phyloP scores from a whole-genome alignment of 2,888 invertebrate genomes.

The Nomada flava region DNA sequence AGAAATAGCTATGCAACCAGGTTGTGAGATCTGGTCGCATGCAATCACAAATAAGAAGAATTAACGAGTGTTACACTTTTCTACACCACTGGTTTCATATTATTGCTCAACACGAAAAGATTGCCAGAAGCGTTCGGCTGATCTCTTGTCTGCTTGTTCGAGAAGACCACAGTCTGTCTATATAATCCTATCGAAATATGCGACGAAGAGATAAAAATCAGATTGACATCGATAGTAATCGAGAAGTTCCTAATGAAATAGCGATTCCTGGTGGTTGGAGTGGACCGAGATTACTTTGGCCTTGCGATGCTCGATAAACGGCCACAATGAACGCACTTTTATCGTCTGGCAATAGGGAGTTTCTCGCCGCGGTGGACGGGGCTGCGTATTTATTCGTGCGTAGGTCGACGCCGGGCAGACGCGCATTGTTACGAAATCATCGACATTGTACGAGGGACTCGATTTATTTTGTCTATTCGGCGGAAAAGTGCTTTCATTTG shows the following conservation, averaged over 20 bases:
- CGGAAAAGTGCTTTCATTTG: constrained; percentile 77
- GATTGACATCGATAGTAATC: background rate
- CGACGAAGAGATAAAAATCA: background rate
- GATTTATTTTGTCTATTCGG: constrained; percentile 79
- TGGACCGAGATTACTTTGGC: constrained; percentile 1
- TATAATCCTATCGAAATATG: background rate
- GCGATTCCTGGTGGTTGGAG: background rate
- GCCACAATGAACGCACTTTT: constrained; percentile 12
- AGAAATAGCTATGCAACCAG: too few species aligned
- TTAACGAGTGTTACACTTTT: too few species aligned
- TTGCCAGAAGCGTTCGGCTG: too few species aligned
- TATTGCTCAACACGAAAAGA: too few species aligned
- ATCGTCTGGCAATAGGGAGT: constrained; percentile 33
- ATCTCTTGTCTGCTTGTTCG: too few species aligned
- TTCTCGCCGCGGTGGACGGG: constrained; percentile 36
- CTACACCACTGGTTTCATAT: too few species aligned
- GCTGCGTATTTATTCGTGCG: constrained; percentile 62
- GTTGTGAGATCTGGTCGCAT: too few species aligned
- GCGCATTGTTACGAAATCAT: constrained; percentile 73
- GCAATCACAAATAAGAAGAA: too few species aligned
- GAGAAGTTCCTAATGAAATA: background rate
- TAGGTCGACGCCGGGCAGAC: constrained; percentile 46
- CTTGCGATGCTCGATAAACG: constrained; percentile 16
- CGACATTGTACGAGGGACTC: constrained; percentile 68
- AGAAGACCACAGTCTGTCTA: background rate